Percentiles rank a stretch among this genome's conserved stretches.
phyloP scores from a whole-genome alignment of 1,140 invertebrate genomes.

The Drosophila guanche region DNA sequence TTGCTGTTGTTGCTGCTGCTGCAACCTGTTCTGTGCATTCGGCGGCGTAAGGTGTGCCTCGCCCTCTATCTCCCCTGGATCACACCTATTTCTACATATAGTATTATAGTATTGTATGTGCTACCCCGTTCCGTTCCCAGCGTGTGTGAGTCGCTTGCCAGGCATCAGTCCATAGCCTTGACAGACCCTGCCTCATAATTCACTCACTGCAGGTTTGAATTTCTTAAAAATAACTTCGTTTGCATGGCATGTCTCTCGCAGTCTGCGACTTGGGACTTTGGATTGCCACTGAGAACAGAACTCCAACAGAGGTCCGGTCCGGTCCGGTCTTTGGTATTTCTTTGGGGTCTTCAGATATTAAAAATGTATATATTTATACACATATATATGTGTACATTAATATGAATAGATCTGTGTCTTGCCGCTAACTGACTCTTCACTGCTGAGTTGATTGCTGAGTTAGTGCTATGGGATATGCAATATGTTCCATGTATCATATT shows the following conservation, averaged over 20 bases:
- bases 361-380: not conserved
- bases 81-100: constrained; percentile 60
- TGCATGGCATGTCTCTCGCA: constrained; percentile 60
- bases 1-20: constrained; percentile 19
- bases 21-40: constrained; percentile 73
- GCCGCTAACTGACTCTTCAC: constrained; percentile 1
- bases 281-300: constrained; percentile 2
- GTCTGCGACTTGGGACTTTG: constrained; percentile 1
- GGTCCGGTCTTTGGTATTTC: constrained; percentile 27
- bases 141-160: constrained; percentile 68
- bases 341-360: constrained; percentile 16
- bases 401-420: constrained; percentile 37
- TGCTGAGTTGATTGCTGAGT: constrained; percentile 41
- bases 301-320: too few species aligned
- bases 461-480: constrained; percentile 31
- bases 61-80: constrained; percentile 50
- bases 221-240: constrained; percentile 80
- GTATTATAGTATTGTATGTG: constrained; percentile 21
- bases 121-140: constrained; percentile 51
- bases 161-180: constrained; percentile 65
- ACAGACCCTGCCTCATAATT: constrained; percentile 74
- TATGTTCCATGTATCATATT: constrained; percentile 10
- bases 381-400: constrained; percentile 29
- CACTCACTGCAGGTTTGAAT: constrained; percentile 81
- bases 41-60: constrained; percentile 67